phyloP scores from a whole-genome alignment of 1,140 invertebrate genomes.

The Arctopsyche grandis region DNA sequence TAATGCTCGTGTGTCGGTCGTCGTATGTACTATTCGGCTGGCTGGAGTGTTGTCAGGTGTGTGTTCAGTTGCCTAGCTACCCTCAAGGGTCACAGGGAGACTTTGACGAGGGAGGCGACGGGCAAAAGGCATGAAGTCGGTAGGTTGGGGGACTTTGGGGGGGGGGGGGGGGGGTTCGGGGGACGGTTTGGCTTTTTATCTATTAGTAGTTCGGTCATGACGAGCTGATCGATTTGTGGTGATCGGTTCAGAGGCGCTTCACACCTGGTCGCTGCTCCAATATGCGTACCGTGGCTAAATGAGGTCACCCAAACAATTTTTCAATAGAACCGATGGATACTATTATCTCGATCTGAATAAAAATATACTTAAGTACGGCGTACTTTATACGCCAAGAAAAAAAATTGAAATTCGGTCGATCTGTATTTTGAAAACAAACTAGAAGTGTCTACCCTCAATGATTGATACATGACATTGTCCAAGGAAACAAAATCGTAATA shows the following conservation, averaged over 20 bases:
- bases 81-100: constrained; percentile 32
- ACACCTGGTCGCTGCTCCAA: neutral
- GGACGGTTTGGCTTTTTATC: neutral
- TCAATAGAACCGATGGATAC: no score
- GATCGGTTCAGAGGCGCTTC: constrained; percentile 18
- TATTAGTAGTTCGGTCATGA: neutral
- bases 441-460: no score
- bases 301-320: no score
- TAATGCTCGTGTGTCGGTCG: neutral
- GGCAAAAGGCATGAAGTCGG: neutral
- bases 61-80: constrained; percentile 32
- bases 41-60: constrained; percentile 36
- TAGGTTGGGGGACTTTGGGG: neutral
- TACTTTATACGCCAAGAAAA: no score
- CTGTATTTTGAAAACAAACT: no score
- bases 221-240: constrained; percentile 20
- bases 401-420: no score
- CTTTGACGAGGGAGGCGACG: neutral
- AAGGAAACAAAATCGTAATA: no score
- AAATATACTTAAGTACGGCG: no score
- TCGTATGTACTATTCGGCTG: neutral
- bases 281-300: no score
- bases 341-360: no score
- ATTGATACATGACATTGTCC: no score
- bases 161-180: neutral